These are phyloP conservation scores for Octonoba sinensis DNA, from an alignment of 2,888 invertebrate genomes.

Conservation along the genomic window DNA sequence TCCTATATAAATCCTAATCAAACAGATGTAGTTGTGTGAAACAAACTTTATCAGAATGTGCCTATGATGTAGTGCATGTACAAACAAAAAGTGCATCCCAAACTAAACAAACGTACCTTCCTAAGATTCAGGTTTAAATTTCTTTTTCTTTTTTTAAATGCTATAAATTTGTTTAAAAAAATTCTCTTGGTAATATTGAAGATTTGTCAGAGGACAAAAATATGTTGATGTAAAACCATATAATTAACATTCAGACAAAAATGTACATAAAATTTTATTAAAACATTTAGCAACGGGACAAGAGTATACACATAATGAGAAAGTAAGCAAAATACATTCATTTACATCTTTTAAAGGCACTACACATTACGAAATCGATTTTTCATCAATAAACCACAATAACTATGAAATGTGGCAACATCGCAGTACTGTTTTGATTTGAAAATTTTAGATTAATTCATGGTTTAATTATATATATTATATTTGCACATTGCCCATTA, in stretches of 20 bases:
- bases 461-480: conserved; percentile 46
- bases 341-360: conserved; percentile 53
- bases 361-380: conserved; percentile 50
- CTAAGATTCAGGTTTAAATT: too few species aligned
- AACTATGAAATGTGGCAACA: conserved; percentile 16
- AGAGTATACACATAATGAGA: conserved; percentile 34
- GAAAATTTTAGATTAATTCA: conserved; percentile 9
- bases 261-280: conserved; percentile 61
- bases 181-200: too few species aligned
- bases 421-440: conserved; percentile 34
- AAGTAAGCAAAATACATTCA: conserved; percentile 51
- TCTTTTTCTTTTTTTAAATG: too few species aligned
- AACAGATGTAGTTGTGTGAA: too few species aligned
- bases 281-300: conserved; percentile 55
- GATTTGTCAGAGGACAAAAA: background rate
- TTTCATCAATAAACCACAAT: conserved; percentile 14
- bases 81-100: too few species aligned
- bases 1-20: too few species aligned
- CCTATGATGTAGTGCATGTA: too few species aligned
- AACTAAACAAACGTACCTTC: too few species aligned
- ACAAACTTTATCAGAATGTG: too few species aligned
- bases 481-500: conserved; percentile 62
- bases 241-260: conserved; percentile 4
- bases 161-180: too few species aligned
- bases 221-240: too few species aligned